Base-by-base conservation (phyloP, 2,113 vertebrate species). In the Merops nubicus region DNA sequence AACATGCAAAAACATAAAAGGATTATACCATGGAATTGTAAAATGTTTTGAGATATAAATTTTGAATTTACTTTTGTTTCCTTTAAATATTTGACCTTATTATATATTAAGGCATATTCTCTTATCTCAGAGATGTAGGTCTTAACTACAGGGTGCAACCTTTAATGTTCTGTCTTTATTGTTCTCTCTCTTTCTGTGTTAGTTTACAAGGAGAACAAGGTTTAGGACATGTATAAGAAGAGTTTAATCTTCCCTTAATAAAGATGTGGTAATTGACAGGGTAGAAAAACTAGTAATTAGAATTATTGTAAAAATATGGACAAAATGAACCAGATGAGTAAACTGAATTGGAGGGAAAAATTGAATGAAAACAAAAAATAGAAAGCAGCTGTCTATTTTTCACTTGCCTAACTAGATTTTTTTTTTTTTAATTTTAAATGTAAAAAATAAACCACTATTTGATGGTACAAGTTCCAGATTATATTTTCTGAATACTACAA, bases 391-490 rank as follows among this genome's bases (percentile, higher is more conserved):
- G 9, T 73, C 29, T 70, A 3, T 13, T 78, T 90, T 79, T 85
- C 20, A 38, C 8, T 91, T 83, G 4, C 3, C 14, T 54, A 29
- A 53, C 3, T 56, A 85, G 14, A 69, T n/a, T n/a, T n/a, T n/a
- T n/a, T n/a, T n/a, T n/a, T n/a, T n/a, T n/a, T n/a, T 31, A 36
- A 70, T 91, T 93, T 48, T 6, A 57, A 56, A 45, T 47, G 6
- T n/a, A 40, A 64, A 72, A 68, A 73, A 69, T 20, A 42, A 75
- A 15, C 6, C 6, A 48, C 8, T 47, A 7, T 59, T 85, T 82
- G 74, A n/a, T n/a, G n/a, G 57, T 78, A 9, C 34, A 79, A 67
- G 14, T 69, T 93, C 94, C 25, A 88, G 64, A 25, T 65, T 64
- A 53, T 2, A 14, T 77, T 82, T 93, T 54, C 25, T 75, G 36